Evolutionary conservation across 2,888 invertebrate species (phyloP), one percentile per base, ranked within the genome.

Genomic region (Athalia circularis): DNA sequence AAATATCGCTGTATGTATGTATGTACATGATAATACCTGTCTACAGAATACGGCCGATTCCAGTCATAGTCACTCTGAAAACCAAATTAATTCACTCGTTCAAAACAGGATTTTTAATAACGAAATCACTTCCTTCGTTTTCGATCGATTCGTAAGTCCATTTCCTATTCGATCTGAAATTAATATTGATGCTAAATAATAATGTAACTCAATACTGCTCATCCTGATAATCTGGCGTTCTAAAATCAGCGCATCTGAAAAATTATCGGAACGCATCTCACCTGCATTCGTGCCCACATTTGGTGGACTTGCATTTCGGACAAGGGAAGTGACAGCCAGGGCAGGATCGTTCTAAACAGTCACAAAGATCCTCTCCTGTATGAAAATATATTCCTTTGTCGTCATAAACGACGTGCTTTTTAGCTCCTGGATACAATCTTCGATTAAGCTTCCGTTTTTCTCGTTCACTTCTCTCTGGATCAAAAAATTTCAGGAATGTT

Each of bases 281-380:
- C 94, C 94, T 92, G 92, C 97, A 97, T 75, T 96, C 95, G 82
- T 94, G 93, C 3, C 95, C 96, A 90, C 97, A 97, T 88, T 96
- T 96, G 45, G 90, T 90, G 0, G 96, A 96, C 29, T 89, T 91
- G 86, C 97, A 97, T 87, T 93, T 94, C 4, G 92, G 88, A 85
- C 96, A 97, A 1, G 95, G 94, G 86, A 95, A 96, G 91, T 97
- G 97, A 88, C 98, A 98, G 0, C 98, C 98, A 0, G 93, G 92
- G 85, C 98, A 98, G 9, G 92, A 91, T 59, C 92, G 92, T 83
- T 94, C 94, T 81, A 97, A 91, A 87, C 98, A 98, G 88, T 98
- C 98, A 83, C 98, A 98, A 9, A 96, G 86, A 90, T 98, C 95
- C 82, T 92, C 90, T 1, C 94, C 94, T 47, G 93, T 93, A 13